These are phyloP conservation scores for Crypturellus tataupa DNA, from an alignment of 2,797 vertebrate genomes.

Conservation along the genomic window DNA sequence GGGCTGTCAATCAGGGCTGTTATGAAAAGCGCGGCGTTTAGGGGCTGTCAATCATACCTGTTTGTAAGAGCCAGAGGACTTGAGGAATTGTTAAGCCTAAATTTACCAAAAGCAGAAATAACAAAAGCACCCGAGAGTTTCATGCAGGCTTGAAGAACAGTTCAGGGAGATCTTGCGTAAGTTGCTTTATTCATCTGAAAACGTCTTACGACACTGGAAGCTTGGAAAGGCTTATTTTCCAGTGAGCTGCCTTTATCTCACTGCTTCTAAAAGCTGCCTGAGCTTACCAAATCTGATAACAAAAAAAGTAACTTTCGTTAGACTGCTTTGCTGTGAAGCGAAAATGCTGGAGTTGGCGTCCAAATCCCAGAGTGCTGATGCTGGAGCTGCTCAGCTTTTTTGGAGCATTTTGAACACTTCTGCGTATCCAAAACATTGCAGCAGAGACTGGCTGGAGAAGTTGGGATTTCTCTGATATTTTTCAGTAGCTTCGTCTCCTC, in stretches of 20 bases:
- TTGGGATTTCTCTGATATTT: neutral
- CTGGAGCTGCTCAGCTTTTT: neutral
- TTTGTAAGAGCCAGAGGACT: slow-evolving; percentile 33
- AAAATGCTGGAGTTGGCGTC: neutral
- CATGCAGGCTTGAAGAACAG: neutral
- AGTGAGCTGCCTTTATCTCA: neutral
- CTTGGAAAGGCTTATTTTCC: slow-evolving; percentile 5
- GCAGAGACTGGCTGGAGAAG: neutral
- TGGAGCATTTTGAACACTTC: neutral
- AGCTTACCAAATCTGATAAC: neutral
- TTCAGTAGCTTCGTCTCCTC: neutral
- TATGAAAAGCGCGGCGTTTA: slow-evolving; percentile 53
- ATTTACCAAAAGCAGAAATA: slow-evolving; percentile 47
- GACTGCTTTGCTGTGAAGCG: neutral
- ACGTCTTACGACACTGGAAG: neutral
- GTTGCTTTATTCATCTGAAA: slow-evolving; percentile 16
- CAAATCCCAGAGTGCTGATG: neutral
- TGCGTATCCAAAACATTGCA: neutral
- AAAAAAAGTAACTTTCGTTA: neutral
- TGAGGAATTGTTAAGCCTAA: neutral
- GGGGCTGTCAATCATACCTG: slow-evolving; percentile 49
- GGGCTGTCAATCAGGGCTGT: slow-evolving; percentile 38
- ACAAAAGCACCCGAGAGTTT: slow-evolving; percentile 12
- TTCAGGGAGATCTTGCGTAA: neutral
- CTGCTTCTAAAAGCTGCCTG: neutral